A percentile compares a stretch with the other conserved stretches of the same genome.
Evolutionary conservation across 2,888 invertebrate genomes (phyloP).

Genomic region (Geophilus truncorum): DNA sequence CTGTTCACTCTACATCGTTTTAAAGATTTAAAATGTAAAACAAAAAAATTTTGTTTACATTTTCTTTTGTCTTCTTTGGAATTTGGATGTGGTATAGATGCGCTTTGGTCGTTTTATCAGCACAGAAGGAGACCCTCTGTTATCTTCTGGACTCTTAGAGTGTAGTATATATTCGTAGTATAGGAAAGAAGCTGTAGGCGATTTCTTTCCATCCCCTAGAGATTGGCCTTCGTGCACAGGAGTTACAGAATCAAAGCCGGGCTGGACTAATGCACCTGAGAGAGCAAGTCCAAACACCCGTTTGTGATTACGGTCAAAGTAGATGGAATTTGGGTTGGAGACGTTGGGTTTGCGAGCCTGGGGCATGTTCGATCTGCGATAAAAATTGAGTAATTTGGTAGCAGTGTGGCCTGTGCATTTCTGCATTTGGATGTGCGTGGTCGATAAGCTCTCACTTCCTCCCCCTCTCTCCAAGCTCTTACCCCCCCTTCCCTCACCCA

Average conservation of each 20-base stretch:
- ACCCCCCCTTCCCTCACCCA: no score
- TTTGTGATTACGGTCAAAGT: not conserved
- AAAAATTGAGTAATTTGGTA: conserved; percentile 28
- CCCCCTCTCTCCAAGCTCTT: not conserved
- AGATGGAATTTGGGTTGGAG: conserved; percentile 2
- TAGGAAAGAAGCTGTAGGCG: not conserved
- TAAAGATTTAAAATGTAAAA: no score
- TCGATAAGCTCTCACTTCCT: not conserved
- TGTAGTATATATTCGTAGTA: not conserved
- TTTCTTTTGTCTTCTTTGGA: not conserved
- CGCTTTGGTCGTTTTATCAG: not conserved
- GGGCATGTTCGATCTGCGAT: conserved; percentile 26
- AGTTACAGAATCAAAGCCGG: not conserved
- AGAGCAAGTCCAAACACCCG: conserved; percentile 13
- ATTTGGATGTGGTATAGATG: not conserved
- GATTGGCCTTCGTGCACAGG: not conserved
- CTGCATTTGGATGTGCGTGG: conserved; percentile 17
- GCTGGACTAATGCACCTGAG: conserved; percentile 24
- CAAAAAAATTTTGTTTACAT: not conserved
- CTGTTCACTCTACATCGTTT: no score
- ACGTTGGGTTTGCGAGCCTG: not conserved
- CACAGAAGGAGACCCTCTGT: not conserved
- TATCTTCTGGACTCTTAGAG: not conserved
- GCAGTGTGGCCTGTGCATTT: conserved; percentile 7
- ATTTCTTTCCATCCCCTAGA: not conserved